A percentile compares a stretch with the other conserved stretches of the same genome.
Conservation (phyloP, 2,113 vertebrate genomes). For the Synchiropus splendidus region DNA sequence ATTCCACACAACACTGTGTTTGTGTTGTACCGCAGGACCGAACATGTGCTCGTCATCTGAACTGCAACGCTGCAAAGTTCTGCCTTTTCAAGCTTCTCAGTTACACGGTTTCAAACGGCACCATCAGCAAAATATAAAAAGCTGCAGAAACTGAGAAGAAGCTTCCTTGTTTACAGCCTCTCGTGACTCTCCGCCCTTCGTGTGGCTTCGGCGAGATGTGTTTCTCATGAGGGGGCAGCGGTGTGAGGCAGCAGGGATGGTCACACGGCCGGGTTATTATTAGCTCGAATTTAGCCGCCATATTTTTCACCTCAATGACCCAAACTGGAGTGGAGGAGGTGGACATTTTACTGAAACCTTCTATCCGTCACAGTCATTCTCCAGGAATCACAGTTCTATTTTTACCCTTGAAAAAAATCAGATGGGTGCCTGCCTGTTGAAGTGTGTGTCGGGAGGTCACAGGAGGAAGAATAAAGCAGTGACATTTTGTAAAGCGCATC, state of each 20-base stretch:
- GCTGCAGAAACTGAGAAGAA: slow-evolving; percentile 29
- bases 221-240: slow-evolving; percentile 15
- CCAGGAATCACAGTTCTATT: slow-evolving; percentile 43
- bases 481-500: no score
- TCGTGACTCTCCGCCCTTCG: slow-evolving; percentile 7
- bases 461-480: no score
- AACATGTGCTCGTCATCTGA: no score
- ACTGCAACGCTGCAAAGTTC: not conserved
- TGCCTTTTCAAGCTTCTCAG: slow-evolving; percentile 23
- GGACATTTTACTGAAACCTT: no score
- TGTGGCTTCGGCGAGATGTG: slow-evolving; percentile 7
- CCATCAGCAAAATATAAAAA: slow-evolving; percentile 29
- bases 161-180: slow-evolving; percentile 25
- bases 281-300: slow-evolving; percentile 31
- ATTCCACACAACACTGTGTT: no score
- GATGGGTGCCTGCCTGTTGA: slow-evolving; percentile 13
- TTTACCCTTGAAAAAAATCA: slow-evolving; percentile 11
- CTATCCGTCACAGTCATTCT: slow-evolving; percentile 8
- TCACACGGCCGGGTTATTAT: slow-evolving; percentile 36
- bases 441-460: no score
- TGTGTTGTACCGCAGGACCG: no score
- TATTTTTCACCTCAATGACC: slow-evolving; percentile 26
- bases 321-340: slow-evolving; percentile 15
- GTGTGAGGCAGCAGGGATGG: slow-evolving; percentile 26
- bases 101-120: slow-evolving; percentile 32